These are phyloP conservation scores for Lepidocolaptes lacrymiger DNA, from an alignment of 2,797 vertebrate species.

Conservation along the genomic window DNA sequence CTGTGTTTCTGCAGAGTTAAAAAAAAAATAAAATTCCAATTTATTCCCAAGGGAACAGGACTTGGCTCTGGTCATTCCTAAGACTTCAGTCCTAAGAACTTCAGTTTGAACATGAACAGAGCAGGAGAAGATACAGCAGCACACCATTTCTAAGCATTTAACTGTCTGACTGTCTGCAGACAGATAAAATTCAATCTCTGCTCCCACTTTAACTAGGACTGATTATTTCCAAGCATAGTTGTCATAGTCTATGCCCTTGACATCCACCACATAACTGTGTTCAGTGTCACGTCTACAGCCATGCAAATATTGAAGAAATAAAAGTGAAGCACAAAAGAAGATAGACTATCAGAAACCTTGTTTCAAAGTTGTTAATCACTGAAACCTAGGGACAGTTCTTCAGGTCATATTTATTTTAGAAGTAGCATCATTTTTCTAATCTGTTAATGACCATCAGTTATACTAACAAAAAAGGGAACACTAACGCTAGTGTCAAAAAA, in stretches of 20 bases:
- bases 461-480: neutral
- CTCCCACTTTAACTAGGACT: neutral
- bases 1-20: neutral
- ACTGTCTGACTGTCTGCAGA: neutral
- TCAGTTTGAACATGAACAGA: neutral
- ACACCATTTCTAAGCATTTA: neutral
- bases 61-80: neutral
- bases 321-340: neutral
- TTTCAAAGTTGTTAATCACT: neutral
- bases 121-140: neutral
- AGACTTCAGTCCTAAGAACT: neutral
- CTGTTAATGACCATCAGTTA: neutral
- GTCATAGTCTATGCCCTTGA: neutral
- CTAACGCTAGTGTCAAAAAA: neutral
- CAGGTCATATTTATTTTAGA: neutral
- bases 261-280: neutral
- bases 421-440: neutral
- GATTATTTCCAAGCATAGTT: neutral
- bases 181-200: neutral
- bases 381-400: neutral
- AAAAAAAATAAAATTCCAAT: neutral
- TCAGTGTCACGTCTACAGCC: neutral
- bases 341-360: fast-evolving
- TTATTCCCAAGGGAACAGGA: neutral
- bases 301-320: neutral